Base-by-base conservation (phyloP, 2,888 invertebrate genomes). In the Dioctria rufipes region DNA sequence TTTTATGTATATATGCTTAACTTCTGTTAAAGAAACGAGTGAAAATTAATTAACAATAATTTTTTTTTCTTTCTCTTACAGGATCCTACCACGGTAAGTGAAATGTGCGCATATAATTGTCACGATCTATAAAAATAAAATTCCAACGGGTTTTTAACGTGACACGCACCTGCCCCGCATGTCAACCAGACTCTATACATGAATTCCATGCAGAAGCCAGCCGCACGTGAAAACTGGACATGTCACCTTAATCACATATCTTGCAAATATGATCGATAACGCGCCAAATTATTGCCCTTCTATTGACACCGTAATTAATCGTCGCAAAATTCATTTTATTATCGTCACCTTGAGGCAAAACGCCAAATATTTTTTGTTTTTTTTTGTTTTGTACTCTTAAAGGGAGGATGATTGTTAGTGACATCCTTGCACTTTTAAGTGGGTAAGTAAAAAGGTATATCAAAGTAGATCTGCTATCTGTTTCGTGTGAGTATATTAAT, bases 81-180 rank as follows among this genome's bases (percentile, higher is more conserved):
- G 89, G 89, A 89, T 84, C 88, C 89, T 43, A 86, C 87, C 11
- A 88, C 88, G 88, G 89, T 89, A 87, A 85, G 89, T 86, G 80
- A 43, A 67, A 65, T 63, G 39, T 63, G 49, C 46, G 40, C 63
- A 49, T 77, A 49, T 77, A 63, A 63, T 77, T 63, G 61, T 77
- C 63, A 61, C 61, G 63, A 77, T 63, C 77, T 77, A 49, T 25
- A 25, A 25, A 43, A 66, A 6, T 25, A 37, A 40, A 67, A 25
- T 39, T 46, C 54, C 69, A 43, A 37, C 67, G 39, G 13, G 61
- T 49, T 46, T 49, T 9, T 58, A 39, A 39, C 9, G n/a, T 13
- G 58, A 46, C 63, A 77, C 77, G 77, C 78, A 78, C 78, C 78
- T 78, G 78, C 66, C 78, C 51, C 51, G 51, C 6, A 78, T 66